Percentiles rank a stretch among this genome's conserved stretches.
Evolutionary conservation across 2,888 invertebrate genomes (phyloP).

Genomic region (Carpatolechia fugitivella): DNA sequence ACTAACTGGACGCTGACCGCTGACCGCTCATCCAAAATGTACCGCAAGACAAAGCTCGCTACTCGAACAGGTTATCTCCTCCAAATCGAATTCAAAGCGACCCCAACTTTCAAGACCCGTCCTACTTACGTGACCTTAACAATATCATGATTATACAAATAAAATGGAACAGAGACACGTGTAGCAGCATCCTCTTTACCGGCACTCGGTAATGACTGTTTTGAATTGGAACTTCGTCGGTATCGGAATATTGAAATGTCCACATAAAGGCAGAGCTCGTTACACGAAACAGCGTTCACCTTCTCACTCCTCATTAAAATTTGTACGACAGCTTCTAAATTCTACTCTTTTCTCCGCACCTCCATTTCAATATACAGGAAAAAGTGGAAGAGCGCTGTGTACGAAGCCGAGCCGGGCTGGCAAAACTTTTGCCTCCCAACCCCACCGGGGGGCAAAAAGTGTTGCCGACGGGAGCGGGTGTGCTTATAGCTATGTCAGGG

Average conservation of each 20-base stretch:
- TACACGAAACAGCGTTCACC: constrained; percentile 57
- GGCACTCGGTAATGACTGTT: constrained; percentile 32
- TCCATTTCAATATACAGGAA: constrained; percentile 80
- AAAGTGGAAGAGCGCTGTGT: constrained; percentile 78
- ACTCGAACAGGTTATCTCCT: constrained; percentile 9
- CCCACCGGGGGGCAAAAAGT: constrained; percentile 71
- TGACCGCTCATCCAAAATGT: constrained; percentile 7
- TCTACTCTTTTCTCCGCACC: constrained; percentile 78
- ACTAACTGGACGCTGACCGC: constrained; percentile 42
- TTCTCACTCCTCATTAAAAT: constrained; percentile 77
- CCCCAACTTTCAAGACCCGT: constrained; percentile 17
- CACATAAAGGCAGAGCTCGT: constrained; percentile 53
- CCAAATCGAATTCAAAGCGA: constrained; percentile 36
- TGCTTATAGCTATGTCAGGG: constrained; percentile 75
- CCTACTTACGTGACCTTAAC: not conserved
- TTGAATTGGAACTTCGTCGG: constrained; percentile 32
- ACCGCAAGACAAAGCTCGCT: constrained; percentile 21
- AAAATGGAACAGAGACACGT: constrained; percentile 4
- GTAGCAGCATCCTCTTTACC: constrained; percentile 28
- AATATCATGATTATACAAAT: not conserved
- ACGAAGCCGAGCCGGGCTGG: constrained; percentile 72
- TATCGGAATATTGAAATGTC: constrained; percentile 50
- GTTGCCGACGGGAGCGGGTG: constrained; percentile 72
- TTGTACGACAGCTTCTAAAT: constrained; percentile 77
- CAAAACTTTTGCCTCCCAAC: constrained; percentile 73